Evolutionary conservation across 2,888 invertebrate species (phyloP).

Genomic region (Rotaria socialis): DNA sequence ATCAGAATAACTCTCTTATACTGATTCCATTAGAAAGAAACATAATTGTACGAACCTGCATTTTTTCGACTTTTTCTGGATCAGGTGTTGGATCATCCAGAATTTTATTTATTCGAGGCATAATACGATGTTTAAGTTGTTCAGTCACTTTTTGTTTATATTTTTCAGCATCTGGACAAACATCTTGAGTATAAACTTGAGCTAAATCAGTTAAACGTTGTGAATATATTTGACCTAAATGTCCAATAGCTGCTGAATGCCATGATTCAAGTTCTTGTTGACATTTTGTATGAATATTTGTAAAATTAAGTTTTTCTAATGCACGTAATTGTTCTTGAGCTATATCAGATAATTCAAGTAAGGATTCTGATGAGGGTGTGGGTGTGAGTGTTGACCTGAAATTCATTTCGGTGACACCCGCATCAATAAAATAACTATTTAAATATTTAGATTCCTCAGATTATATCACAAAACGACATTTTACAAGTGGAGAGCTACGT

Average conservation of each 20-base stretch:
- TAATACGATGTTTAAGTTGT: not conserved
- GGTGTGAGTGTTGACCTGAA: no score
- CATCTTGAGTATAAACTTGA: not conserved
- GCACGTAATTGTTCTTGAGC: not conserved
- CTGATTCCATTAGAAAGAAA: no score
- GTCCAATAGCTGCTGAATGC: not conserved
- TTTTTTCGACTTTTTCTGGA: not conserved
- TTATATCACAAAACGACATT: no score
- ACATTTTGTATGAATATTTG: not conserved
- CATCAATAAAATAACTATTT: no score
- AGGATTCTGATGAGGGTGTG: no score
- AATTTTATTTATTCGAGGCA: not conserved
- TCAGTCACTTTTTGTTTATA: not conserved
- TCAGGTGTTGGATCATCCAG: not conserved
- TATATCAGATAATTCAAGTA: not conserved
- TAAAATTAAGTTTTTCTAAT: not conserved
- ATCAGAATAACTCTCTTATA: no score
- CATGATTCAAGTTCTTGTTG: not conserved
- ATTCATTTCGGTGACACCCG: no score
- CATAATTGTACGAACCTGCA: not conserved
- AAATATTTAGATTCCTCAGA: no score
- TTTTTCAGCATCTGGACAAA: not conserved
- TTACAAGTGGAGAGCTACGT: no score
- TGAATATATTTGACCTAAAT: not conserved
- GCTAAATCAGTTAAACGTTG: conserved; percentile 2